These are phyloP conservation scores for Excalfactoria chinensis DNA, from an alignment of 2,113 vertebrate species.

Conservation along the genomic window DNA sequence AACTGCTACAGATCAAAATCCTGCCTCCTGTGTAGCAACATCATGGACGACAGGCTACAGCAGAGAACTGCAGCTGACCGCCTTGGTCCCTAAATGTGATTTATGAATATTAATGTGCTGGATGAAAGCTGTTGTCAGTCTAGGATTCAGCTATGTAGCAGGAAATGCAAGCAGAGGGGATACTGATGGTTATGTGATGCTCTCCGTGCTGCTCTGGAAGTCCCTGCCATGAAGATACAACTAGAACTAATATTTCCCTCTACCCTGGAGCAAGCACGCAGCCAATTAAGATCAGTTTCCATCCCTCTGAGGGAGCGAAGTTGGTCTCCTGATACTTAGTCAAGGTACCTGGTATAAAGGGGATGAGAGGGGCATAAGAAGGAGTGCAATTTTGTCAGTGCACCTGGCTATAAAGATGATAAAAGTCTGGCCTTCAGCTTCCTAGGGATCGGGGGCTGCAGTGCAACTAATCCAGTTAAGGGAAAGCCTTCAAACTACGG, in stretches of 20 bases:
- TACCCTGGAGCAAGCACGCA: not conserved
- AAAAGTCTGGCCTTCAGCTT: not conserved
- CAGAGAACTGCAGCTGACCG: not conserved
- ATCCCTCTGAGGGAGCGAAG: not conserved
- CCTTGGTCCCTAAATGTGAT: not conserved
- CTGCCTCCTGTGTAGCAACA: not conserved
- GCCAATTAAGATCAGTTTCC: not conserved
- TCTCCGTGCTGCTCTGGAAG: not conserved
- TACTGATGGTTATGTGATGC: too few species aligned
- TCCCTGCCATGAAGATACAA: not conserved
- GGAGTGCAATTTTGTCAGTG: not conserved
- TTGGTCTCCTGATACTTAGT: not conserved
- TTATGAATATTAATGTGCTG: not conserved
- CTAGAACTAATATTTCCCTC: not conserved
- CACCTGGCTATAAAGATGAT: not conserved
- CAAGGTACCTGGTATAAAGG: not conserved
- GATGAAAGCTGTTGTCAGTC: not conserved
- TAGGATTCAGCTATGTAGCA: not conserved
- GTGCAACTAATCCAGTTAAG: not conserved
- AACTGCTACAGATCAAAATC: not conserved
- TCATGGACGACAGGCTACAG: not conserved
- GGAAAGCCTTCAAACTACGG: not conserved
- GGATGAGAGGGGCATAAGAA: not conserved
- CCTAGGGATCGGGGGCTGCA: not conserved
- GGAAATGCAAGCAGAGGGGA: not conserved